Evolutionary conservation across 2,888 invertebrate genomes (phyloP), one percentile per base, ranked within the genome.

Genomic region (Masnerella sp.): DNA sequence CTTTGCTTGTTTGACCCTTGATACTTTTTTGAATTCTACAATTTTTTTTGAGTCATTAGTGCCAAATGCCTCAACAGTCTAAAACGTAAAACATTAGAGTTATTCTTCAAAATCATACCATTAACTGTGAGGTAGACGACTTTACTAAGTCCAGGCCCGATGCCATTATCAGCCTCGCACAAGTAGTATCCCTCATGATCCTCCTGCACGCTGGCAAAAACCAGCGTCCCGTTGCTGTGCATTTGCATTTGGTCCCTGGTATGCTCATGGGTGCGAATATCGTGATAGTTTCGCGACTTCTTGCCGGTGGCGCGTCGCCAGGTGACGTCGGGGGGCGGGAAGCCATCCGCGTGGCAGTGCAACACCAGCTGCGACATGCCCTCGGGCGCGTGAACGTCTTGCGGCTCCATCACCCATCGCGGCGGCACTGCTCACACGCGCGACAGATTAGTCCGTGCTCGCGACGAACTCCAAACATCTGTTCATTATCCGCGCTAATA

Each of bases 141-240:
- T 89, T 97, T 97, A 90, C 96, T 96, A 67, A 97, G 92, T 8
- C 96, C 96, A 11, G 95, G 93, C 0, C 96, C 96, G 76, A 97
- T 95, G 78, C 94, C 95, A 85, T 97, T 97, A 82, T 95, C 93
- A n/a, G 96, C 96, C 84, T 96, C 96, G 88, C 97, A 97, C 54
- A 97, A 90, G 87, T 96, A 97, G 87, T 95, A 94, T 0, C 96
- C 96, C 88, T 96, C 96, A 85, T 94, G 95, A 82, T 94, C 94
- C 88, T 96, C 96, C 79, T 93, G 93, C 51, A 96, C 93, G 84
- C 93, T 92, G 80, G 93, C 92, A 87, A 96, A 96, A 75, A 93
- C 91, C 76, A 96, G 90, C 8, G 96, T 95, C 18, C 96, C 96
- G 85, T 96, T 96, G 78, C 93, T 92, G 81, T 94, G 92, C 72